Conservation (phyloP, 2,113 vertebrate genomes). For the Mus pahari region DNA sequence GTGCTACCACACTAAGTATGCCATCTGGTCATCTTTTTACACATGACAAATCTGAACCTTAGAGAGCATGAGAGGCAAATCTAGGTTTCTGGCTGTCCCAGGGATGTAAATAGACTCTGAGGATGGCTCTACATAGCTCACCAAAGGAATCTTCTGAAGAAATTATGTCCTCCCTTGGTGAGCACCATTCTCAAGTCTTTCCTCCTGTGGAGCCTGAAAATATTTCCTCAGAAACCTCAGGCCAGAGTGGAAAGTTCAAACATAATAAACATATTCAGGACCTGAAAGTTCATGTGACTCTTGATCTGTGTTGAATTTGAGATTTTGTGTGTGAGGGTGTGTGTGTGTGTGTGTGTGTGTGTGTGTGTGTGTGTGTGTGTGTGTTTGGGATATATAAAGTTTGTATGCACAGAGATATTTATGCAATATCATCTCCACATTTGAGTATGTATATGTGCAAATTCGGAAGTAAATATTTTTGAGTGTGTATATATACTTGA, state of each 20-base stretch:
- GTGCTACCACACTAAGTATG: background rate
- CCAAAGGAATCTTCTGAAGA: background rate
- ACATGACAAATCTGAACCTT: background rate
- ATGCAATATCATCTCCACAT: background rate
- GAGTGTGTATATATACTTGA: background rate
- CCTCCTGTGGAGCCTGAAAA: background rate
- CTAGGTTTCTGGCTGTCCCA: constrained; percentile 22
- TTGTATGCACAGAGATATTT: background rate
- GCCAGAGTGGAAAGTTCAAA: background rate
- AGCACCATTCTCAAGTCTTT: background rate
- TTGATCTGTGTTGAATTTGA: background rate
- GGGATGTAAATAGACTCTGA: background rate
- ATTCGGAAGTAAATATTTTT: background rate
- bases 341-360: background rate
- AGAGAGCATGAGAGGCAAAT: background rate
- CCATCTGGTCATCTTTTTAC: background rate
- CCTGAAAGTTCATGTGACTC: background rate
- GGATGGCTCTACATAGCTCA: background rate
- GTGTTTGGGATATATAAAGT: background rate
- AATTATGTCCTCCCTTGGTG: background rate
- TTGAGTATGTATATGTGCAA: background rate
- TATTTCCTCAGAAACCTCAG: background rate
- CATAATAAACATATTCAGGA: background rate
- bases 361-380: background rate
- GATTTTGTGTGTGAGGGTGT: background rate